Percentiles rank a stretch among this genome's conserved stretches.
phyloP scores from a whole-genome alignment of 1,140 invertebrate species.

The Philopotamus ludificatus region DNA sequence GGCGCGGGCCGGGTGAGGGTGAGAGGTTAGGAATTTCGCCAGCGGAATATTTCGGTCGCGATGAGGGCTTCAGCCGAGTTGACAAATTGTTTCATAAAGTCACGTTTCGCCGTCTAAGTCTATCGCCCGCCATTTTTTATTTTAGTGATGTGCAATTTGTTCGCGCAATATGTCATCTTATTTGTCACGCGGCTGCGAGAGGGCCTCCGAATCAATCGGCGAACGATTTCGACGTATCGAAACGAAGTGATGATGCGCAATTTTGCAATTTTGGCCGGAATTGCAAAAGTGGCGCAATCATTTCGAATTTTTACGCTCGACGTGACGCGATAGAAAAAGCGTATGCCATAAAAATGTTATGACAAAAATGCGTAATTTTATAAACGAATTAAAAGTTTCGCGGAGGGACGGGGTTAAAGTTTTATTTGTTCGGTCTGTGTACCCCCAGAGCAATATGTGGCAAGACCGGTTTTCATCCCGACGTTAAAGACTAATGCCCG shows the following conservation, averaged over 20 bases:
- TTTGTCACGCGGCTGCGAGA: constrained; percentile 18
- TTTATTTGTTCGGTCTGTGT: neutral
- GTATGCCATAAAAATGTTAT: no score
- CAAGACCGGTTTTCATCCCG: constrained; percentile 9
- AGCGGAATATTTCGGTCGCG: neutral
- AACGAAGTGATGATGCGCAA: no score
- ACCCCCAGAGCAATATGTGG: neutral
- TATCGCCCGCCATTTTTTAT: constrained; percentile 3
- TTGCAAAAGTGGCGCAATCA: no score
- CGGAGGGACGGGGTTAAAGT: no score
- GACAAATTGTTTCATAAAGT: constrained; percentile 25
- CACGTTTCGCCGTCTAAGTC: constrained; percentile 13
- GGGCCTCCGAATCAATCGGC: no score
- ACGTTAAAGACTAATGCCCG: constrained; percentile 12
- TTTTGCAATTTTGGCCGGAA: no score
- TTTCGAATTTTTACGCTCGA: no score
- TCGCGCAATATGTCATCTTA: constrained; percentile 21
- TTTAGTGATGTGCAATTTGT: constrained; percentile 19
- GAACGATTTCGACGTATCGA: no score
- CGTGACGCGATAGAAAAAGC: no score
- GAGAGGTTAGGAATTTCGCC: neutral
- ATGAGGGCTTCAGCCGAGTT: constrained; percentile 3
- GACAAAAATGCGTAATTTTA: no score
- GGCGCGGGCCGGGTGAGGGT: neutral
- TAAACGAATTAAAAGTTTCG: no score